phyloP scores from a whole-genome alignment of 64 coral and sea anemone species.

The Pachyseris speciosa region DNA sequence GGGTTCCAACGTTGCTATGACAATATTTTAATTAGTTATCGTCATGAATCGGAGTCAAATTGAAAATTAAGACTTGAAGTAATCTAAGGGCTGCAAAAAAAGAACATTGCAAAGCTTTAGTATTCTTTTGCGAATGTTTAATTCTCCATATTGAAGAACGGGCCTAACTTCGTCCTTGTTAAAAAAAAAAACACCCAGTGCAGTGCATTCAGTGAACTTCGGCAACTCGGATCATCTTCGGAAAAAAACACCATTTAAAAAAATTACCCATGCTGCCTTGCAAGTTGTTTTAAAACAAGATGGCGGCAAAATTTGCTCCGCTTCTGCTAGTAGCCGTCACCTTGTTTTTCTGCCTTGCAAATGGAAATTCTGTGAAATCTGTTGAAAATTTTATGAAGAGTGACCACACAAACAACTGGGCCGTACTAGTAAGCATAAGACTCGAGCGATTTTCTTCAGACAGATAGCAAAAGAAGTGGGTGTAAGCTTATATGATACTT shows the following conservation, averaged over 20 bases:
- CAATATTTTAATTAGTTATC: conserved; percentile 28
- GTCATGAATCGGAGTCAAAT: conserved; percentile 8
- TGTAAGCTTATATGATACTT: background rate
- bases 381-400: conserved; percentile 76
- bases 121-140: no score
- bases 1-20: conserved; percentile 58
- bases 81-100: no score
- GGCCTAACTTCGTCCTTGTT: no score
- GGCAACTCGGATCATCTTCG: no score
- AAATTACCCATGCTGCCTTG: conserved; percentile 33
- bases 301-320: conserved; percentile 63
- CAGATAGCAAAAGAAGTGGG: background rate
- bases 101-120: no score
- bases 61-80: background rate
- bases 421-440: conserved; percentile 77
- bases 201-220: no score
- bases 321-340: background rate
- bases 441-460: background rate
- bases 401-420: conserved; percentile 98
- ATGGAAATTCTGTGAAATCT: conserved; percentile 3
- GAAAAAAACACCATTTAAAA: no score
- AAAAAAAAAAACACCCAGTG: background rate
- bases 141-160: no score
- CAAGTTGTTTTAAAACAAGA: conserved; percentile 43
- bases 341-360: background rate